These are phyloP conservation scores for Cichladusa arquata DNA, from an alignment of 2,113 vertebrate species.

Conservation along the genomic window DNA sequence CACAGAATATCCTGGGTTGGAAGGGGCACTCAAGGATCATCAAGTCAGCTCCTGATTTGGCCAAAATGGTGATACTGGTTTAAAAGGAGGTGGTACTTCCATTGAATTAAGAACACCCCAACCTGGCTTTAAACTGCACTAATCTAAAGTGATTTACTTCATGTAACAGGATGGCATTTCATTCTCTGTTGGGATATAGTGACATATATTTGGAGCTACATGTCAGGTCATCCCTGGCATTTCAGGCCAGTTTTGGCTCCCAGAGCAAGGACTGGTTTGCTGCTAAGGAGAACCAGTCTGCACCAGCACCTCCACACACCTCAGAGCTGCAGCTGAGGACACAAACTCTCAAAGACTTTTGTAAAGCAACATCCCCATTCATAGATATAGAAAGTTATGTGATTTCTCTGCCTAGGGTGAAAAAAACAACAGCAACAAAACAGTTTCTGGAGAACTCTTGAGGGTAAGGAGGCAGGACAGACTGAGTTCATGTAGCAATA, in stretches of 20 bases:
- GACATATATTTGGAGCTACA: not conserved
- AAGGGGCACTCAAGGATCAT: not conserved
- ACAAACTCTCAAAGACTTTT: not conserved
- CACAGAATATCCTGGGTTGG: not conserved
- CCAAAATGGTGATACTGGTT: not conserved
- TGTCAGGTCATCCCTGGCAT: accelerated
- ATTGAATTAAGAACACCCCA: not conserved
- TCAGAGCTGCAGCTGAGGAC: not conserved
- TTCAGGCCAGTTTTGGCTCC: not conserved
- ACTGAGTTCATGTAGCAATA: not conserved
- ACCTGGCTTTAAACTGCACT: not conserved
- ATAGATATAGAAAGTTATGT: accelerated
- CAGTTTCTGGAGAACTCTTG: not conserved
- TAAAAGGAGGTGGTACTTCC: not conserved
- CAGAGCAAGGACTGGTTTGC: not conserved
- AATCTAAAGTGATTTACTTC: not conserved
- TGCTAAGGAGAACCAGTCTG: not conserved
- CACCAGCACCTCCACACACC: not conserved
- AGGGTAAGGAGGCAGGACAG: not conserved
- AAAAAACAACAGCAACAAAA: not conserved
- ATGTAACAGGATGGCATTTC: accelerated
- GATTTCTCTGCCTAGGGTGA: not conserved
- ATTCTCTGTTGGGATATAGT: not conserved
- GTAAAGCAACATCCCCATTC: not conserved
- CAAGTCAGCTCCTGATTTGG: not conserved